Conservation (phyloP, 2,113 vertebrate genomes). For the Ageneiosus marmoratus region DNA sequence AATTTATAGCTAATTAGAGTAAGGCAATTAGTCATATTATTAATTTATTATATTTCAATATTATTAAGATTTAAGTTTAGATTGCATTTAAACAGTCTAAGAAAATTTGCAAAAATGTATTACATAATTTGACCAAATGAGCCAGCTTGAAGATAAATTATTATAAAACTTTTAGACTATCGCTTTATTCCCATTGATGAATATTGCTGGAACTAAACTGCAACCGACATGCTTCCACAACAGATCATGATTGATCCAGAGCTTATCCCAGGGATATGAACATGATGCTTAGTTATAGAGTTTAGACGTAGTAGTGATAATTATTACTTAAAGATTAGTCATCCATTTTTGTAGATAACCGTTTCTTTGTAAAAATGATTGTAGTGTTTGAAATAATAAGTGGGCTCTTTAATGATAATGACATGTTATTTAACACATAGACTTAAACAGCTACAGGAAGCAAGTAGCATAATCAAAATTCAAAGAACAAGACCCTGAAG, state of each 20-base stretch:
- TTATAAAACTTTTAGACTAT: not conserved
- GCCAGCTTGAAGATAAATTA: not conserved
- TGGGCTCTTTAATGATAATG: not conserved
- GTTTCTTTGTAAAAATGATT: not conserved
- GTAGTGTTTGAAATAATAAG: not conserved
- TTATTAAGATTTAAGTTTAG: not conserved
- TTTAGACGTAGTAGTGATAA: not conserved
- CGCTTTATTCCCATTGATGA: not conserved
- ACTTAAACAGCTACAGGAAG: not conserved
- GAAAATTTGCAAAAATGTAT: not conserved
- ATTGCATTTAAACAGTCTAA: not conserved
- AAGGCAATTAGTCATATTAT: not conserved
- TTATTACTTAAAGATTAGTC: not conserved
- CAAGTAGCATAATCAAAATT: constrained; percentile 6
- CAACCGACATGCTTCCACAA: not conserved
- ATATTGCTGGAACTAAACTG: not conserved
- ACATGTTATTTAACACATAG: not conserved
- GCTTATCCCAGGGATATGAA: not conserved
- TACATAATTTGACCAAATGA: not conserved
- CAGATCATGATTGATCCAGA: not conserved
- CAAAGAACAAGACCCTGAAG: constrained; percentile 6
- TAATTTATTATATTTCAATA: not conserved
- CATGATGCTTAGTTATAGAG: not conserved
- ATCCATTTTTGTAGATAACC: not conserved
- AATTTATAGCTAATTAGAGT: not conserved